phyloP scores from a whole-genome alignment of 2,113 vertebrate species.

The Odocoileus virginianus region DNA sequence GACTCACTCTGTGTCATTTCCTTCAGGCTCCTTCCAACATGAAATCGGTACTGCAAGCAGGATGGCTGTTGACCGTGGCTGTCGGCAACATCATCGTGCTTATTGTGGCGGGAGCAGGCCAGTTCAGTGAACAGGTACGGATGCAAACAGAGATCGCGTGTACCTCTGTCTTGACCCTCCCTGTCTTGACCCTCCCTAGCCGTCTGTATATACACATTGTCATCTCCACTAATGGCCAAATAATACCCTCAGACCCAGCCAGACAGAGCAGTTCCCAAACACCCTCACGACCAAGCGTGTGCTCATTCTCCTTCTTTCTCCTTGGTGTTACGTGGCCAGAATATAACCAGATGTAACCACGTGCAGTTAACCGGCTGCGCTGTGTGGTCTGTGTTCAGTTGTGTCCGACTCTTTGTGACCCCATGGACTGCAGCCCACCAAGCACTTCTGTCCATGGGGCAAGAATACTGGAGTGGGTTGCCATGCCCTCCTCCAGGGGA shows the following conservation, averaged over 20 bases:
- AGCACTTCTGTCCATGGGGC: neutral
- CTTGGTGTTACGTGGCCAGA: neutral
- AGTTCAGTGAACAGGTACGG: conserved; percentile 85
- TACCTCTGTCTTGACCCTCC: neutral
- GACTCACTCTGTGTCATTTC: neutral
- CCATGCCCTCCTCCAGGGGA: neutral
- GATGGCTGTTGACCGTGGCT: conserved; percentile 92
- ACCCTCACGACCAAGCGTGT: neutral
- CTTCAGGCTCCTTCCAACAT: conserved; percentile 94
- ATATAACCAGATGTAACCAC: neutral
- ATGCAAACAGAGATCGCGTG: rapidly evolving
- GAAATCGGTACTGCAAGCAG: conserved; percentile 96
- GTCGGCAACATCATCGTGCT: conserved; percentile 95
- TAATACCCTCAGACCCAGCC: neutral
- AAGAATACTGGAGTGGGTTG: neutral
- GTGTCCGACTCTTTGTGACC: neutral
- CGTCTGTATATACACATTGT: rapidly evolving
- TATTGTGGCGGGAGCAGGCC: conserved; percentile 89
- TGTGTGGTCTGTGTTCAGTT: neutral
- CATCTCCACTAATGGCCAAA: neutral
- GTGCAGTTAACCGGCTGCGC: neutral
- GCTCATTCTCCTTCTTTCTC: neutral
- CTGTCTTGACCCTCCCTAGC: neutral
- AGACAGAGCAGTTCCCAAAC: neutral
- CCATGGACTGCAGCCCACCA: neutral